These are phyloP conservation scores for Microtus ochrogaster DNA, from an alignment of 2,113 vertebrate species.

Conservation along the genomic window DNA sequence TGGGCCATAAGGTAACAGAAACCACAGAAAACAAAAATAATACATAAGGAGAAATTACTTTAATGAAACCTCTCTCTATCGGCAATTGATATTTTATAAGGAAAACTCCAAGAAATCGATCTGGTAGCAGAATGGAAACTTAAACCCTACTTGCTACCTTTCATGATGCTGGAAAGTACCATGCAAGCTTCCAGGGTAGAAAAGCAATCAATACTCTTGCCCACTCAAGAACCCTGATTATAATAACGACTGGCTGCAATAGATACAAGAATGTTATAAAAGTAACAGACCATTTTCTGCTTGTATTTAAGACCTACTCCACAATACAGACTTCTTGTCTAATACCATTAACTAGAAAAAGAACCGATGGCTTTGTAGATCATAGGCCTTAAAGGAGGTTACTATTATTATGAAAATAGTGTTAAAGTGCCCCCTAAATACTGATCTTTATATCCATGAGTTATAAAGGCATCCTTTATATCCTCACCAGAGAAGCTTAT, in stretches of 20 bases:
- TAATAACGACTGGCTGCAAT: background rate
- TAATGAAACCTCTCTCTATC: background rate
- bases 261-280: background rate
- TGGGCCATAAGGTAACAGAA: background rate
- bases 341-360: background rate
- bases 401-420: background rate
- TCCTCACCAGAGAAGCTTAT: too few species aligned
- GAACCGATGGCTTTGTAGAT: background rate
- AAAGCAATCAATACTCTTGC: background rate
- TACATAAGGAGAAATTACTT: background rate
- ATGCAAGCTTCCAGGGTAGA: background rate
- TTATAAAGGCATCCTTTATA: background rate
- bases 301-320: background rate
- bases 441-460: background rate
- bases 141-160: background rate
- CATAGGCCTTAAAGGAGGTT: background rate
- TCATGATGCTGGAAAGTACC: background rate
- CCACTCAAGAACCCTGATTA: background rate
- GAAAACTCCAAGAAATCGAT: background rate
- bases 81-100: slow-evolving; percentile 12
- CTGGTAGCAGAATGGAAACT: background rate
- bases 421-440: background rate
- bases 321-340: too few species aligned
- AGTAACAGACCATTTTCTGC: background rate
- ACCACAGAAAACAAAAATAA: background rate